Evolutionary conservation across 1,140 invertebrate species (phyloP), one percentile per base, ranked within the genome.

Genomic region (Tetragonula clypearis): DNA sequence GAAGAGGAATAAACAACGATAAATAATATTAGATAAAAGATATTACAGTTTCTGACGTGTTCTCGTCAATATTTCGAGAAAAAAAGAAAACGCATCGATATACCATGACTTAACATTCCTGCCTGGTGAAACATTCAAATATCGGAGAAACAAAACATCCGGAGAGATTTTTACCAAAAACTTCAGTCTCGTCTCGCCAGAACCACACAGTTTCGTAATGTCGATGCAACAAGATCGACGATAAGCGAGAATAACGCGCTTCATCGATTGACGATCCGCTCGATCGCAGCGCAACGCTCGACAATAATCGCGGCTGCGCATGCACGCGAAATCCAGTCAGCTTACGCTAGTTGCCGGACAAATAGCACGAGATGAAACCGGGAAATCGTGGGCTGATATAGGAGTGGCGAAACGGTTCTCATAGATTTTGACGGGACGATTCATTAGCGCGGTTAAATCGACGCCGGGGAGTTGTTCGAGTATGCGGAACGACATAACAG

Each of bases 221-320:
- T 4, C 23, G 60, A 62, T n/a, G 60, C 14, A 14, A 62, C 4
- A 5, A 62, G n/a, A 62, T 68, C 26, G 82, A 23, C 82, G 77
- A 77, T 80, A 77, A 80, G 71, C 62, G 82, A 35, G 35, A 69
- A 66, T 75, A 84, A 84, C 53, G 76, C 68, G 69, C 72, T 65
- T 65, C 26, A 62, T 55, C 86, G 82, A 85, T 87, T 79, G 77
- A 85, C 71, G 49, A 62, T 73, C 41, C 73, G 30, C 68, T 76
- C 49, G 55, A 86, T 83, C 80, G 65, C 30, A 21, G 17, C 26
- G 53, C 53, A 71, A 83, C 75, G 74, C n/a, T 84, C 68, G 0
- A 79, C 76, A 72, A 79, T 84, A 41, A 14, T 26, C 56, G 74
- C 55, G 71, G n/a, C 58, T 71, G 66, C 60, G 35, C 56, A 17